These are phyloP conservation scores for Zoanthus solanderi DNA, from an alignment of 92 coral and sea anemone genomes.

Conservation along the genomic window DNA sequence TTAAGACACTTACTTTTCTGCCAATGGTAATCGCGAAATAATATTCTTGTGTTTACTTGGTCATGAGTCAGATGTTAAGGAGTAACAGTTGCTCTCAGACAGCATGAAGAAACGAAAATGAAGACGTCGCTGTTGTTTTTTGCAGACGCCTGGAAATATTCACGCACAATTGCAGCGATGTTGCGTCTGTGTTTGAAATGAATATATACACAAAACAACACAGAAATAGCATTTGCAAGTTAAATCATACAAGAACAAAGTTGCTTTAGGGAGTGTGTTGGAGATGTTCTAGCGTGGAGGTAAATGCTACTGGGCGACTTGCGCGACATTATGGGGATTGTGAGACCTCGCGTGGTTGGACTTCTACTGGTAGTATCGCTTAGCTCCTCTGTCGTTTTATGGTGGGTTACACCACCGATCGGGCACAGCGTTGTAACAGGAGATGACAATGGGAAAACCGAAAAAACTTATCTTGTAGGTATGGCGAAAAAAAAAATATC, in stretches of 20 bases:
- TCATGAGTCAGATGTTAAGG: conserved; percentile 20
- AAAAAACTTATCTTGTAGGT: not conserved
- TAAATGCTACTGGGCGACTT: not conserved
- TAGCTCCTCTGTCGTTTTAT: conserved; percentile 13
- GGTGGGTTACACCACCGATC: conserved; percentile 44
- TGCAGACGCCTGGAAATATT: conserved; percentile 35
- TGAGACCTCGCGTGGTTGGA: conserved; percentile 22
- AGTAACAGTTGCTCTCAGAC: not conserved
- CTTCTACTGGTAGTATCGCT: conserved; percentile 7
- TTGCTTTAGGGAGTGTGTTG: not conserved
- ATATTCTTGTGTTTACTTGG: conserved; percentile 14
- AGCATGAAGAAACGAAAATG: not conserved
- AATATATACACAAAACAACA: not conserved
- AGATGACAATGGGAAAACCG: not conserved
- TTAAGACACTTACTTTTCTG: not conserved
- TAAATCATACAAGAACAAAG: not conserved
- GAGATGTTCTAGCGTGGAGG: not conserved
- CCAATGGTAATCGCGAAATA: not conserved
- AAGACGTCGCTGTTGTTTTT: not conserved
- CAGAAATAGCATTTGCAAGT: conserved; percentile 6
- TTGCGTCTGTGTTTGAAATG: conserved; percentile 37
- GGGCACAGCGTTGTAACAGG: not conserved
- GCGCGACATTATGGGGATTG: not conserved
- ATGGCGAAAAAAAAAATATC: not conserved
- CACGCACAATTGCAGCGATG: not conserved